Base-by-base conservation (phyloP, 2,888 invertebrate genomes). In the Drosophila tanythrix region DNA sequence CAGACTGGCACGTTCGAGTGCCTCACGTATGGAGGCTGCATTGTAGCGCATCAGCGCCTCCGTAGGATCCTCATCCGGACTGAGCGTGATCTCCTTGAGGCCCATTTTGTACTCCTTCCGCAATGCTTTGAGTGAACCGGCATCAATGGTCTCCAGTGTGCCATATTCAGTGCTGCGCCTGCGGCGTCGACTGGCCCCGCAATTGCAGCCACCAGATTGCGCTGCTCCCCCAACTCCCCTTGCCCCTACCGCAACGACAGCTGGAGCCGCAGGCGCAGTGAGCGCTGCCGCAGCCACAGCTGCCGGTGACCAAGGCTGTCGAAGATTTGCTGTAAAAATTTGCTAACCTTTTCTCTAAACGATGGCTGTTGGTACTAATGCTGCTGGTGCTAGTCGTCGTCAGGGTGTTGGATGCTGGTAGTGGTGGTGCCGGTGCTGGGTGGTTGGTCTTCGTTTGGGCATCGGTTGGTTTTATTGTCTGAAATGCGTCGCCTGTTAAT, bases 401-500 rank as follows among this genome's bases (percentile, higher is more conserved):
- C 67, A 46, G 25, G 7, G 25, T 59, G 58, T 66, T 29, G 29
- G 62, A 2, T 52, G 52, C 4, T 66, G 56, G 51, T 66, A 43
- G 52, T 59, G 65, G 46, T 36, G 64, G 10, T 53, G 58, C n/a
- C 72, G 61, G 53, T 35, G 62, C 5, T 51, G 55, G 18, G 70
- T 62, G 53, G 31, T 15, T 56, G 58, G 64, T 61, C 56, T 57
- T 65, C 62, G 33, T 65, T 69, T 52, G 60, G 40, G 70, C 43
- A 21, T 53, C 56, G 55, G 57, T 50, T 68, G 79, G 59, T 68
- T 73, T 84, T 83, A 92, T 79, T 90, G 90, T 82, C 92, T 92
- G 92, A 92, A 92, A 92, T 88, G 92, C 92, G 92, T 90, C 92
- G 90, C 92, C 92, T 92, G 92, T 92, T 92, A 92, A 92, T 92